These are phyloP conservation scores for Portevinia maculata DNA, from an alignment of 2,888 invertebrate species.

Conservation along the genomic window DNA sequence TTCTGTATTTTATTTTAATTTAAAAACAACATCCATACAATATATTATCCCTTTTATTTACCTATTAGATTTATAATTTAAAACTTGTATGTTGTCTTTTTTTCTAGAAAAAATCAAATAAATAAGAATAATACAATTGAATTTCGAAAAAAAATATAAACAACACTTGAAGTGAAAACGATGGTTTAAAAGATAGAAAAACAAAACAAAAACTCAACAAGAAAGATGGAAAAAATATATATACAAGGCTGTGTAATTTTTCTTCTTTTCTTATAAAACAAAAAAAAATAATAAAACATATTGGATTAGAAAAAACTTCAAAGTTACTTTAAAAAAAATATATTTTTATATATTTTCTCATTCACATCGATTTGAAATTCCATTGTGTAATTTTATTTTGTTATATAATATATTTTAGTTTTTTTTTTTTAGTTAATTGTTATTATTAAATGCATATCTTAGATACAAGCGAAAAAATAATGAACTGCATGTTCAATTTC, in stretches of 20 bases:
- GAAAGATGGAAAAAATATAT: conserved; percentile 47
- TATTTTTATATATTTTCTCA: conserved; percentile 35
- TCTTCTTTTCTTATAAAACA: conserved; percentile 50
- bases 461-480: conserved; percentile 10
- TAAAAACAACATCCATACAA: conserved; percentile 31
- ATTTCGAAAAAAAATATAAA: conserved; percentile 31
- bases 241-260: conserved; percentile 72
- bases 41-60: conserved; percentile 43
- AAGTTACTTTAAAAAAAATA: no score
- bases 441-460: conserved; percentile 15
- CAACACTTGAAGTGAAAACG: conserved; percentile 17
- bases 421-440: conserved; percentile 55
- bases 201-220: conserved; percentile 22
- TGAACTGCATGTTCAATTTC: conserved; percentile 45
- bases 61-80: conserved; percentile 40
- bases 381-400: conserved; percentile 56
- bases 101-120: neutral
- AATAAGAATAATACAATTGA: conserved; percentile 35
- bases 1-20: conserved; percentile 5
- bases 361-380: conserved; percentile 68
- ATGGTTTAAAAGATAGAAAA: conserved; percentile 37
- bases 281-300: conserved; percentile 8
- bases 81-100: conserved; percentile 53
- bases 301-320: conserved; percentile 27
- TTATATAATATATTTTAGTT: conserved; percentile 37